Evolutionary conservation across 2,797 vertebrate genomes (phyloP), one percentile per base, ranked within the genome.

Genomic region (Oryzias sinensis): DNA sequence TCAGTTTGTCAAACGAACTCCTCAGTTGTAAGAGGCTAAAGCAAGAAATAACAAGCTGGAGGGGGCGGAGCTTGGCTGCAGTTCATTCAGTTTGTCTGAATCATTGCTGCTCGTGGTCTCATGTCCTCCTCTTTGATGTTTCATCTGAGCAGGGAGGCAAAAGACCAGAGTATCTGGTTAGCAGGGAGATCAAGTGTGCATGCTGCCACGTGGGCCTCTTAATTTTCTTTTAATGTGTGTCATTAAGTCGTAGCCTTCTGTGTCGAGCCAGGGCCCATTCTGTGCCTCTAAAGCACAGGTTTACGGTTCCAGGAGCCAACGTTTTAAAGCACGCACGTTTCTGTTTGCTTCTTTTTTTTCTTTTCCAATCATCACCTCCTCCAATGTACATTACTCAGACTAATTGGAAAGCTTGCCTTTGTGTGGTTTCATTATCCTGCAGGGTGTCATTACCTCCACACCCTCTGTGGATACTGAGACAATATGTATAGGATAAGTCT

Each of bases 141-240:
- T 64, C 58, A 58, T 76, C 58, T 50, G 55, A 80, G 63, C 33
- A 14, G 56, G 57, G 59, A 57, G 68, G 54, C 65, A 72, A 81
- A 81, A 80, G 66, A 77, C 62, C 76, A 58, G 68, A 75, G 57
- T 56, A 16, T 37, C 27, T 22, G 68, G 62, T 53, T 40, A 56
- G 68, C 65, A 55, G 27, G 48, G 65, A 84, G 74, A 84, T 83
- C 71, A 74, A 78, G 65, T 59, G 50, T 72, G 69, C 69, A 74
- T 70, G 74, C 37, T 67, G 70, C 82, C 82, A 76, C 72, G 66
- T 81, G 79, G 79, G 69, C 74, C 76, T 74, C 72, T 74, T 86
- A 79, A 89, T 89, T 86, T 87, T 56, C 58, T 56, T 72, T 81
- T 85, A 88, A 87, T 85, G 73, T 67, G 59, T 62, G 65, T 73